Base-by-base conservation (phyloP, 2,113 vertebrate species). In the Xenopus laevis region DNA sequence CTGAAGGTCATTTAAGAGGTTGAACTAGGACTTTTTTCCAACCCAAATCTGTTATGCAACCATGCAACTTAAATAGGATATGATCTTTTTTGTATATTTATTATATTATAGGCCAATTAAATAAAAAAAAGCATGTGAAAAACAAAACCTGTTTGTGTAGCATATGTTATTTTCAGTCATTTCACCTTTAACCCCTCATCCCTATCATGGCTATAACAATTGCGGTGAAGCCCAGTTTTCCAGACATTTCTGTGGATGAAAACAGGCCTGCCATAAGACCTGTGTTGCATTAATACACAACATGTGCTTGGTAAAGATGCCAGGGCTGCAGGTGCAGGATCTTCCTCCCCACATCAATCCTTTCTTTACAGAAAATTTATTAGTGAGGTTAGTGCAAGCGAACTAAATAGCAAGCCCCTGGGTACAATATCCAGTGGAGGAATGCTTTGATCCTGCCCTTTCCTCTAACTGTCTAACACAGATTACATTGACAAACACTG, bases 391-490 rank as follows among this genome's bases (percentile, higher is more conserved):
- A 91, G 78, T 81, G 84, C 78, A 81, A 78, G 85, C 86, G 87
- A 89, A 88, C 86, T 86, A 90, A 89, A 89, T 84, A 80, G 84
- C 86, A 88, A 20, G 73, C 89, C 88, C 83, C 50, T 69, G 78
- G 86, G 85, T 75, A 84, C 89, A 72, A 80, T 73, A 81, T 85
- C 81, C 87, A 72, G 55, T 0, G 5, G 73, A 90, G 82, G 92
- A 96, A 96, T 94, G 94, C 94, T 96, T 95, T 98, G 92, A 96
- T 93, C 86, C 72, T 81, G 64, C 79, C 74, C 75, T 66, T 53
- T 74, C 68, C 72, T 66, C 74, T 61, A 79, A 65, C 44, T 78
- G 81, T 75, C 67, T 80, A 77, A 79, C 81, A 79, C 65, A 62
- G 58, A 85, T 79, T 71, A 68, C 68, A 81, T 64, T 72, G 82